These are phyloP conservation scores for Linyphia triangularis DNA, from an alignment of 2,888 invertebrate species.

Conservation along the genomic window DNA sequence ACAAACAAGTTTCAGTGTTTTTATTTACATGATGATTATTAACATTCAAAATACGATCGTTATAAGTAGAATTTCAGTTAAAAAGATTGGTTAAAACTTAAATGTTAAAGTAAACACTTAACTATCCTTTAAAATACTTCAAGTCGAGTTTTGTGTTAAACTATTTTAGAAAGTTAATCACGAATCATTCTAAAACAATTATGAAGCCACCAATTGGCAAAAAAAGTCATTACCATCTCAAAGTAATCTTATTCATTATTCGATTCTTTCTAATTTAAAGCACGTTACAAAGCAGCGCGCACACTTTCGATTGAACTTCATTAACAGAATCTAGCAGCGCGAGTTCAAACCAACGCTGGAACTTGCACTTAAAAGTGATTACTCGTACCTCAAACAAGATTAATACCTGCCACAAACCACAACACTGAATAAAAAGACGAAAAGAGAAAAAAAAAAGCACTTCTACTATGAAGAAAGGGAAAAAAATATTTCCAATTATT, in stretches of 20 bases:
- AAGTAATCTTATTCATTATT: constrained; percentile 47
- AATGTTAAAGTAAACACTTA: not conserved
- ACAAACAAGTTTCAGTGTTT: not conserved
- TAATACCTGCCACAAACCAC: constrained; percentile 57
- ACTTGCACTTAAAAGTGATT: constrained; percentile 66
- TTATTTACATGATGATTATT: not conserved
- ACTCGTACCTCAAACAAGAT: constrained; percentile 60
- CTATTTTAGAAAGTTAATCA: not conserved
- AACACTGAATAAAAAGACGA: constrained; percentile 44
- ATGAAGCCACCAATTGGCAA: not conserved
- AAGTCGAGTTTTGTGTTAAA: not conserved
- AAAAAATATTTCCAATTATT: constrained; percentile 74
- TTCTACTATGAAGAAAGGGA: constrained; percentile 22
- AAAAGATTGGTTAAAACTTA: no score
- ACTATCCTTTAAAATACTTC: not conserved
- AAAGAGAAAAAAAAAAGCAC: constrained; percentile 11
- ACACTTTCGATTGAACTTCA: constrained; percentile 19
- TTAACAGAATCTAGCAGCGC: constrained; percentile 26
- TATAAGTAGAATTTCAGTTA: no score
- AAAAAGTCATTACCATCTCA: constrained; percentile 55
- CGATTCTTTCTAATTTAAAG: constrained; percentile 17
- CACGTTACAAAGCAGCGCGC: not conserved
- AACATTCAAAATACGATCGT: no score
- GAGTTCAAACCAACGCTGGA: not conserved
- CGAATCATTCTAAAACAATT: constrained; percentile 30